phyloP scores from a whole-genome alignment of 2,113 vertebrate genomes.

The Halichoeres trimaculatus region DNA sequence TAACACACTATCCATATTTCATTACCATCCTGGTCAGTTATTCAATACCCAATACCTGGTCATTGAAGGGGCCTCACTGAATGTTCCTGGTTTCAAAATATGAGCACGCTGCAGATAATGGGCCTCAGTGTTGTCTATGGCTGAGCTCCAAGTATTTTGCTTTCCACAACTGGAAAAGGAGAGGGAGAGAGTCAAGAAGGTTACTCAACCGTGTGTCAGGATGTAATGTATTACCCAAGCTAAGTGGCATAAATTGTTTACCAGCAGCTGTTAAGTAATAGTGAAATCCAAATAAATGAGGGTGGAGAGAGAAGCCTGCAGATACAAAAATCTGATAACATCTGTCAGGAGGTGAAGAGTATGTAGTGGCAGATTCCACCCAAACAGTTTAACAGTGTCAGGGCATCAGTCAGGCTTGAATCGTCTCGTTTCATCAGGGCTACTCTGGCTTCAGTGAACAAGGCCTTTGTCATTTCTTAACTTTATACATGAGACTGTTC shows the following conservation, averaged over 20 bases:
- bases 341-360: conserved; percentile 45
- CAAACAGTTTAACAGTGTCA: too few relatives aligned
- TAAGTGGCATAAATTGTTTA: conserved; percentile 78
- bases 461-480: too few relatives aligned
- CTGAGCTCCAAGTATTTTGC: conserved; percentile 74
- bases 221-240: conserved; percentile 65
- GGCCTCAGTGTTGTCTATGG: conserved; percentile 75
- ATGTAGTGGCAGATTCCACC: too few relatives aligned
- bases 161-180: conserved; percentile 65
- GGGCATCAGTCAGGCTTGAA: too few relatives aligned
- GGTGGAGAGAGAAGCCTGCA: conserved; percentile 44
- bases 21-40: conserved; percentile 55
- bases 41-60: conserved; percentile 67
- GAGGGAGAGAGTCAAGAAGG: conserved; percentile 61
- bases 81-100: conserved; percentile 60
- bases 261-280: conserved; percentile 73
- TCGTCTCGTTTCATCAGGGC: too few relatives aligned
- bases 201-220: conserved; percentile 72
- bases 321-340: conserved; percentile 57
- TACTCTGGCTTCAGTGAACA: too few relatives aligned
- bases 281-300: conserved; percentile 59
- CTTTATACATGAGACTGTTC: too few relatives aligned
- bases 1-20: conserved; percentile 53
- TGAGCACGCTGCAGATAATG: conserved; percentile 68
- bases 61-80: conserved; percentile 59